A percentile compares a stretch with the other conserved stretches of the same genome.
phyloP scores from a whole-genome alignment of 2,888 invertebrate genomes.

The Oscheius sp. region DNA sequence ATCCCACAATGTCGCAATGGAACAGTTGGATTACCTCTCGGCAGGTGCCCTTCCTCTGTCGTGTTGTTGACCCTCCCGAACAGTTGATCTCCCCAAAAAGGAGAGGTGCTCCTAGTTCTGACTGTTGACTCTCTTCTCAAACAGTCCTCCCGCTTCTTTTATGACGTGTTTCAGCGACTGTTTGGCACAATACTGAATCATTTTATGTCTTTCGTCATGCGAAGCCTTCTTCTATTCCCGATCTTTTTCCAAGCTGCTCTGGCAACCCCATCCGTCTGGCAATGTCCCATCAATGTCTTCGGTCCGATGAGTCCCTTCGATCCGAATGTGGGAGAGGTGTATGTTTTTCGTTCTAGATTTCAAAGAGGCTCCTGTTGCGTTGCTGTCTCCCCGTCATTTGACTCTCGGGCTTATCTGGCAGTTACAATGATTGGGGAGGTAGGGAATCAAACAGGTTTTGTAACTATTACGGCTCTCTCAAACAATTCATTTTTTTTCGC shows the following conservation, averaged over 20 bases:
- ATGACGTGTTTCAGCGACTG: not conserved
- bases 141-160: not conserved
- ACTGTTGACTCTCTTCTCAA: not conserved
- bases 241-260: not conserved
- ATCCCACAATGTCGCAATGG: not conserved
- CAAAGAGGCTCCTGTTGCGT: too few relatives aligned
- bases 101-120: not conserved
- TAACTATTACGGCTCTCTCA: too few relatives aligned
- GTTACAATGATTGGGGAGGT: too few relatives aligned
- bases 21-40: slow-evolving; percentile 20
- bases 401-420: too few relatives aligned
- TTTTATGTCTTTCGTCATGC: not conserved
- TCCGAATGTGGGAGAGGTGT: slow-evolving; percentile 52
- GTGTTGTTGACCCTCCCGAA: slow-evolving; percentile 9
- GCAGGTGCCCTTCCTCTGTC: not conserved
- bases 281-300: slow-evolving; percentile 53
- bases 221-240: slow-evolving; percentile 5
- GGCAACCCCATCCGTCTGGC: slow-evolving; percentile 55
- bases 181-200: not conserved
- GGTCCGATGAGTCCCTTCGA: slow-evolving; percentile 38
- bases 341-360: slow-evolving; percentile 17
- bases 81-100: not conserved
- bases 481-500: too few relatives aligned
- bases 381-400: too few relatives aligned
- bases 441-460: too few relatives aligned